A percentile compares a stretch with the other conserved stretches of the same genome.
These are phyloP conservation scores for Discoglossus pictus DNA, from an alignment of 2,797 vertebrate genomes.

Conservation along the genomic window DNA sequence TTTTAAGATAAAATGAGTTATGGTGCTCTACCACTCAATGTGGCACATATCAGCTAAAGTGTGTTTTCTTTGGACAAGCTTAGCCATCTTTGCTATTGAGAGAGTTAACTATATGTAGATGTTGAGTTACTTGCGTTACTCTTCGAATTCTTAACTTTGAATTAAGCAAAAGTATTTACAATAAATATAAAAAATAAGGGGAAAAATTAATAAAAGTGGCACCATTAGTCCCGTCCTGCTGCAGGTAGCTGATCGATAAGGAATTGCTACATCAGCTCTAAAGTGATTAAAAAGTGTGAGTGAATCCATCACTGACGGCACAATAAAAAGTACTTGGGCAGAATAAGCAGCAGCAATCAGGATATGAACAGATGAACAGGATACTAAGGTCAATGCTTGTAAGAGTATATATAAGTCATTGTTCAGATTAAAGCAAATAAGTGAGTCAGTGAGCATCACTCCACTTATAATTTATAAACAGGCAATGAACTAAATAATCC, in stretches of 20 bases:
- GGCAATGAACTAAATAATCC: background rate
- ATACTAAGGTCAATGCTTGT: background rate
- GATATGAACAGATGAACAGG: constrained; percentile 24
- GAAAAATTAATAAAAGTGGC: no score
- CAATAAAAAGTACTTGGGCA: constrained; percentile 4
- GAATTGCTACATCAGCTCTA: constrained; percentile 16
- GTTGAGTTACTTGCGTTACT: no score
- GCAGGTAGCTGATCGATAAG: background rate
- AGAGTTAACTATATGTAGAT: no score
- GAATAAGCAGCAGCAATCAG: constrained; percentile 24
- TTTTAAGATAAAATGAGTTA: no score
- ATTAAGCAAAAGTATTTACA: no score
- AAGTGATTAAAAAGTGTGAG: constrained; percentile 11
- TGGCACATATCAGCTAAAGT: no score
- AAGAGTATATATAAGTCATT: constrained; percentile 10
- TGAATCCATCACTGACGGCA: constrained; percentile 17
- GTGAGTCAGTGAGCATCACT: constrained; percentile 22
- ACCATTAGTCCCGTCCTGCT: background rate
- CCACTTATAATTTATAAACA: constrained; percentile 1
- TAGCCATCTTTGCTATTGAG: no score
- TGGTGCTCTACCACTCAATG: no score
- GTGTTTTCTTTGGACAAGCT: no score
- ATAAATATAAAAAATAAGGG: no score
- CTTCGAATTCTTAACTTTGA: no score
- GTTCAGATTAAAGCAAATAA: background rate